Evolutionary conservation across 2,797 vertebrate species (phyloP), one percentile per base, ranked within the genome.

Genomic region (Acanthis flammea): DNA sequence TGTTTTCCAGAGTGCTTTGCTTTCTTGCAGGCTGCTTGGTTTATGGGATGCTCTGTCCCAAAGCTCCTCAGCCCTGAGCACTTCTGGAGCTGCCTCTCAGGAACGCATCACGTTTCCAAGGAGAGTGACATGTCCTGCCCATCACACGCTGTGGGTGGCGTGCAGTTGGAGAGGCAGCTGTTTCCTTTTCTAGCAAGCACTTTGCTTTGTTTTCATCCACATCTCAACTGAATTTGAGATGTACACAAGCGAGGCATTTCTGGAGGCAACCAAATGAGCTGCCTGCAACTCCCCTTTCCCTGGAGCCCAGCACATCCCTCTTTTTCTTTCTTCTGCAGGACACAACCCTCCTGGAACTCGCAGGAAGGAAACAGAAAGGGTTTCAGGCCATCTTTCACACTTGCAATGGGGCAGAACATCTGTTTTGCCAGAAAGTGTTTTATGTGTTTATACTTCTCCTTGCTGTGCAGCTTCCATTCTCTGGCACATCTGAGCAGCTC

Each of bases 141-240:
- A 11, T 72, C 2, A 2, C 48, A 53, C 12, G 0, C 72, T 6
- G 55, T 95, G 91, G 79, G 94, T 96, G 82, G 88, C 86, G 81
- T 17, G 51, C 54, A 82, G 48, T 24, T 86, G 74, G n/a, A 58
- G 66, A 90, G 55, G 55, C 47, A 83, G 58, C 71, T 90, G 70
- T 66, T 92, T 93, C 68, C 60, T 89, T 88, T 95, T 73, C 71
- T 63, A 93, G n/a, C 41, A 61, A 76, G 42, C 67, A 57, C 71
- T 95, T 86, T 71, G 41, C 73, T 77, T 57, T 87, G 51, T 79
- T 94, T 93, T 70, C 37, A 48, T 89, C 45, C n/a, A 16, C 42
- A 27, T 79, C 86, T 57, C 86, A 67, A 3, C 16, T 30, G 77
- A 68, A 35, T 81, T 83, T 81, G 77, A 72, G 76, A 73, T 48